Percentiles rank a stretch among this genome's conserved stretches.
Evolutionary conservation across 2,888 invertebrate species (phyloP).

Genomic region (Pocota personata): DNA sequence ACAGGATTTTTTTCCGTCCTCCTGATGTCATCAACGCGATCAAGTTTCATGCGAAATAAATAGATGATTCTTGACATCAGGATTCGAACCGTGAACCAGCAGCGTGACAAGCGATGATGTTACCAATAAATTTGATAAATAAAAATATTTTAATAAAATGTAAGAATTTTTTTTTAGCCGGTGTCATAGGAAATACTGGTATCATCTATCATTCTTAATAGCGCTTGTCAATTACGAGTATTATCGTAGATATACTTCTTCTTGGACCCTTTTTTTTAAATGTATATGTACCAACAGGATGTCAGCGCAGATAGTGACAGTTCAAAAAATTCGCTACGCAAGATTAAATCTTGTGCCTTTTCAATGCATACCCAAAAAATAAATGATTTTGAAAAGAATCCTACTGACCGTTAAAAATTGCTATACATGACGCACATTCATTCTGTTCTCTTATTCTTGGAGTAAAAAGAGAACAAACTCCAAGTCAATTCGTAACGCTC

Average conservation of each 20-base stretch:
- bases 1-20: no score
- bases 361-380: background rate
- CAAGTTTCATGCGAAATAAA: no score
- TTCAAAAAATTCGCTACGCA: constrained; percentile 60
- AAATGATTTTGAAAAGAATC: constrained; percentile 25
- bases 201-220: no score
- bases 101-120: no score
- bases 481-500: constrained; percentile 62
- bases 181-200: no score
- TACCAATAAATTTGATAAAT: no score
- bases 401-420: constrained; percentile 64
- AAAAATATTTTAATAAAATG: no score
- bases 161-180: no score
- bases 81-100: no score
- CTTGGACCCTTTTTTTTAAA: background rate
- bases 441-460: background rate
- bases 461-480: constrained; percentile 29
- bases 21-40: no score
- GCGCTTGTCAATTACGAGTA: background rate
- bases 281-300: background rate
- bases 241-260: background rate
- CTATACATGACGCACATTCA: constrained; percentile 6
- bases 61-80: no score
- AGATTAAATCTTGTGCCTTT: constrained; percentile 48
- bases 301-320: background rate